Percentiles rank a stretch among this genome's conserved stretches.
Evolutionary conservation across 2,888 invertebrate genomes (phyloP).

Genomic region (Ctena decussata): DNA sequence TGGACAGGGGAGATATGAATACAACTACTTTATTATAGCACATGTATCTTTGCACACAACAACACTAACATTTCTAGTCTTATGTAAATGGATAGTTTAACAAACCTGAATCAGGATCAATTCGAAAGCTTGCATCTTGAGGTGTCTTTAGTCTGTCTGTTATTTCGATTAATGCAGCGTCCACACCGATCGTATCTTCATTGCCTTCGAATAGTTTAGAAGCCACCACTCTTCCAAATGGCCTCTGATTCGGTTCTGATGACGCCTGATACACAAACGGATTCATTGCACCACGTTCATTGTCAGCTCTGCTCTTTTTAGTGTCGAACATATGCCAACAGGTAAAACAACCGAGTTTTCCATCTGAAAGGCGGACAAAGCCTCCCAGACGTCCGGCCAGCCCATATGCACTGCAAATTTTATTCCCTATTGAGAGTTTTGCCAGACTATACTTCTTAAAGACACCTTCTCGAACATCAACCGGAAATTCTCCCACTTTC

Average conservation of each 20-base stretch:
- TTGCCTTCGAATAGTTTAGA: too few relatives aligned
- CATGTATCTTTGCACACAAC: too few relatives aligned
- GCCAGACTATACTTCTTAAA: neutral
- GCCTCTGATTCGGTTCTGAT: neutral
- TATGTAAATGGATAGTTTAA: neutral
- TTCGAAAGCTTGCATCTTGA: neutral
- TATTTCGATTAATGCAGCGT: neutral
- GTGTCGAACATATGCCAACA: neutral
- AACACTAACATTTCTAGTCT: neutral
- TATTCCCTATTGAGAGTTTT: neutral
- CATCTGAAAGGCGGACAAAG: neutral
- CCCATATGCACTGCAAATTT: neutral
- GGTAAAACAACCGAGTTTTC: neutral
- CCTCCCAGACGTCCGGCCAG: neutral
- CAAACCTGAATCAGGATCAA: neutral
- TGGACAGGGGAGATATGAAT: too few relatives aligned
- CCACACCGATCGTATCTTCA: neutral
- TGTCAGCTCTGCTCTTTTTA: neutral
- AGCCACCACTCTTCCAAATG: neutral
- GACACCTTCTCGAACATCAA: neutral
- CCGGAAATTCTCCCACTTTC: neutral
- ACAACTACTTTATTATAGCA: too few relatives aligned
- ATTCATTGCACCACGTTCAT: neutral
- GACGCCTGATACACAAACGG: neutral
- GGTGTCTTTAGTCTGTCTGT: neutral